A percentile compares a stretch with the other conserved stretches of the same genome.
Evolutionary conservation across 2,797 vertebrate species (phyloP).

Genomic region (Syngnathus acus): DNA sequence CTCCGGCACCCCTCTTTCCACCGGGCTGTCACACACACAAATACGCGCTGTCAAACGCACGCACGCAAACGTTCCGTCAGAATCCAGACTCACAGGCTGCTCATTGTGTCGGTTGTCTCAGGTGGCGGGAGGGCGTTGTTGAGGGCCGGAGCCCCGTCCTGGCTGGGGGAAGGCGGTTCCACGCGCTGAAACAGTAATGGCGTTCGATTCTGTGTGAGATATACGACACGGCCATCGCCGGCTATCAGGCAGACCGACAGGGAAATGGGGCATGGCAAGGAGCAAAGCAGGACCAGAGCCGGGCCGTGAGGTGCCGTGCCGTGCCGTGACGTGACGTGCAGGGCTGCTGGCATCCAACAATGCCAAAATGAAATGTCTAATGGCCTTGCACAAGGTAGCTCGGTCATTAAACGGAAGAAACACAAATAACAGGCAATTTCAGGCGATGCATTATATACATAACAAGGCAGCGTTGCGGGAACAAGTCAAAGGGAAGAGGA

Average conservation of each 20-base stretch:
- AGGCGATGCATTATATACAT: background rate
- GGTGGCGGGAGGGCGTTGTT: constrained; percentile 69
- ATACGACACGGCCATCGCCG: constrained; percentile 76
- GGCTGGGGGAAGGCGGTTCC: constrained; percentile 83
- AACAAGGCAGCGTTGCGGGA: background rate
- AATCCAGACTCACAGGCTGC: constrained; percentile 76
- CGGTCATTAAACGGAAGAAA: background rate
- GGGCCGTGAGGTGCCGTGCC: too few relatives aligned
- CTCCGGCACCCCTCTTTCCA: constrained; percentile 76
- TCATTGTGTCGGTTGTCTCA: constrained; percentile 64
- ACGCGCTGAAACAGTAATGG: constrained; percentile 96
- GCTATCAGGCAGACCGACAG: constrained; percentile 76
- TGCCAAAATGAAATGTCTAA: constrained; percentile 14
- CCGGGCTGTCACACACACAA: constrained; percentile 53
- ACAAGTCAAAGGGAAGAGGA: background rate
- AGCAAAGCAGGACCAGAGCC: constrained; percentile 42
- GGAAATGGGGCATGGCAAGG: constrained; percentile 50
- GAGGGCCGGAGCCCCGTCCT: constrained; percentile 77
- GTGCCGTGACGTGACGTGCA: background rate
- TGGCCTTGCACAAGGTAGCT: background rate
- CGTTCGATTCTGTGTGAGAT: constrained; percentile 89
- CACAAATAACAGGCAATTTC: background rate
- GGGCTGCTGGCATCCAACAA: constrained; percentile 33
- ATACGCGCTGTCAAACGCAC: constrained; percentile 17
- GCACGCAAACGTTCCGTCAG: background rate